phyloP scores from a whole-genome alignment of 1,140 invertebrate genomes.

The Drosophila insularis region DNA sequence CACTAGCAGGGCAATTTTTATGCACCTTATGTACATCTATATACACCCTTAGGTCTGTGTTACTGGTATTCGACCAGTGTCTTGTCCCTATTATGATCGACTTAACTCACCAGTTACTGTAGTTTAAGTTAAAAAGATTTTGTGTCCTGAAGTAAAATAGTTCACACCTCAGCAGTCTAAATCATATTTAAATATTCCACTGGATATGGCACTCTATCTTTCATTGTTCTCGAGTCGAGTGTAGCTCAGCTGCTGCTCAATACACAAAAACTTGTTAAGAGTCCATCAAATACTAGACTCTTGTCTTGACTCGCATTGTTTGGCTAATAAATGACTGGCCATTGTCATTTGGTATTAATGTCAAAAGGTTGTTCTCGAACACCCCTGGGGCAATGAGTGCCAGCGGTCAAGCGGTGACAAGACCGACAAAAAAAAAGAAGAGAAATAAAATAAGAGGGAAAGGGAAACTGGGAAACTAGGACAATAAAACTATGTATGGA shows the following conservation, averaged over 20 bases:
- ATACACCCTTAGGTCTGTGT: no score
- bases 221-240: slow-evolving; percentile 15
- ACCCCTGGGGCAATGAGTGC: slow-evolving; percentile 51
- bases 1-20: no score
- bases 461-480: slow-evolving; percentile 14
- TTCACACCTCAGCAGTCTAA: slow-evolving; percentile 55
- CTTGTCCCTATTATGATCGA: no score
- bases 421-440: slow-evolving; percentile 29
- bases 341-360: slow-evolving; percentile 73
- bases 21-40: no score
- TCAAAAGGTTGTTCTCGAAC: slow-evolving; percentile 71
- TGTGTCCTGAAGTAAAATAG: neutral
- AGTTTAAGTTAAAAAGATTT: neutral
- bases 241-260: slow-evolving; percentile 57
- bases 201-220: slow-evolving; percentile 19
- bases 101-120: neutral
- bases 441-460: slow-evolving; percentile 10
- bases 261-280: slow-evolving; percentile 48
- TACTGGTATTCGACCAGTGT: no score
- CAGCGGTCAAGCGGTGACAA: slow-evolving; percentile 61
- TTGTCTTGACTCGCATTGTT: slow-evolving; percentile 60
- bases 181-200: slow-evolving; percentile 57
- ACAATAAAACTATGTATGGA: slow-evolving; percentile 20
- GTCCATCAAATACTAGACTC: slow-evolving; percentile 27
- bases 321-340: slow-evolving; percentile 68